phyloP scores from a whole-genome alignment of 2,888 invertebrate species.

The Teleogryllus oceanicus region DNA sequence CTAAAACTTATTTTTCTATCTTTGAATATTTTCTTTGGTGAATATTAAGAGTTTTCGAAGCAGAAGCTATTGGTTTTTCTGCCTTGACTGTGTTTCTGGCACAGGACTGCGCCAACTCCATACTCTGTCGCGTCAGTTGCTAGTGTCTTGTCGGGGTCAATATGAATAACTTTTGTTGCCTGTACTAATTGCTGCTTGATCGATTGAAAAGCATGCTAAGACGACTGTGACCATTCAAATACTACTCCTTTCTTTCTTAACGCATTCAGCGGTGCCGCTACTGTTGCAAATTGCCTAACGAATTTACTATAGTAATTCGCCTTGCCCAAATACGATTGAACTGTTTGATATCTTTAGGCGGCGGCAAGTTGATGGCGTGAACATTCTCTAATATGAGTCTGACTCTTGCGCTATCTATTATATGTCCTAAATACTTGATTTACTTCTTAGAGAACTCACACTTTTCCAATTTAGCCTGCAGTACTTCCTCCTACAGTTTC shows the following conservation, averaged over 20 bases:
- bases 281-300: neutral
- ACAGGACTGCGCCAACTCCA: neutral
- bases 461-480: too few relatives aligned
- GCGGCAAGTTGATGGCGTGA: too few relatives aligned
- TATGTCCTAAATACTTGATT: too few relatives aligned
- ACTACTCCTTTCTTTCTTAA: neutral
- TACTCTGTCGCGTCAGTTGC: neutral
- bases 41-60: neutral
- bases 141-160: neutral
- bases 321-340: too few relatives aligned
- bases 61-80: neutral
- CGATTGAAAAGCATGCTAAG: neutral
- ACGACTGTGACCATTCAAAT: neutral
- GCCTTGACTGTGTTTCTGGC: neutral
- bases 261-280: neutral
- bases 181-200: neutral
- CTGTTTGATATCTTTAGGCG: too few relatives aligned
- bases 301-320: too few relatives aligned
- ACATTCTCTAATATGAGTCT: too few relatives aligned
- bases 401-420: too few relatives aligned
- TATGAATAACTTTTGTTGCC: neutral
- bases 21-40: neutral
- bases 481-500: too few relatives aligned
- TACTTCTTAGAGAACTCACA: too few relatives aligned
- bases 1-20: conserved; percentile 19